Base-by-base conservation (phyloP, 2,113 vertebrate genomes). In the Cyphomyrus discorhynchus region DNA sequence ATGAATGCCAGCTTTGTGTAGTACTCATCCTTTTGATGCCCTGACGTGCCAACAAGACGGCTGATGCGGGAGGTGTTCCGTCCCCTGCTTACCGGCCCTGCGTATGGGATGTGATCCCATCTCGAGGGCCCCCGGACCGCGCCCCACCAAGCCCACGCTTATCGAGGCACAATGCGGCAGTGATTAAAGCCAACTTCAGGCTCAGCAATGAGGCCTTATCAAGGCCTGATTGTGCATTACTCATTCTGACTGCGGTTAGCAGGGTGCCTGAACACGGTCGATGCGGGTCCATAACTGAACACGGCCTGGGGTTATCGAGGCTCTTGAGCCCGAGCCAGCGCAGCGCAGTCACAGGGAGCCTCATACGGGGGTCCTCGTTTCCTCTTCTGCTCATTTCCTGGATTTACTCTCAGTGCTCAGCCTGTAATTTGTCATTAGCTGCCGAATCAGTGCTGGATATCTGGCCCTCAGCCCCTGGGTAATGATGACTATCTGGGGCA, bases 401-500 rank as follows among this genome's bases (percentile, higher is more conserved):
- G 53, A 87, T 87, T 46, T 31, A 17, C 9, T 15, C 19, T 39
- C 19, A 58, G 17, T 27, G 62, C 31, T 87, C 27, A 70, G 11
- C 10, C 42, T 70, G 56, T 74, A 46, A 31, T 88, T 88, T 90
- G 45, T 35, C 82, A 52, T 88, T 52, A 74, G 74, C 86, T 58
- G 70, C 74, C 58, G 24, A 11, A 53, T 1, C 13, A 27, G 52
- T 46, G 85, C 89, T 90, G 88, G 88, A 92, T 93, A 91, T 92
- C 92, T 90, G 91, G 91, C 83, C 89, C 90, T 53, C 89, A 92
- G 91, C 92, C 90, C 24, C 87, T 91, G 85, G 85, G 92, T 94
- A 94, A 93, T 86, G 91, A 90, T 91, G 49, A 88, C 94, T 93
- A 95, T 92, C 88, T 93, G 93, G 90, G 94, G 92, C 94, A 94